Evolutionary conservation across 2,888 invertebrate species (phyloP), one percentile per base, ranked within the genome.

Genomic region (Venusia cambrica): DNA sequence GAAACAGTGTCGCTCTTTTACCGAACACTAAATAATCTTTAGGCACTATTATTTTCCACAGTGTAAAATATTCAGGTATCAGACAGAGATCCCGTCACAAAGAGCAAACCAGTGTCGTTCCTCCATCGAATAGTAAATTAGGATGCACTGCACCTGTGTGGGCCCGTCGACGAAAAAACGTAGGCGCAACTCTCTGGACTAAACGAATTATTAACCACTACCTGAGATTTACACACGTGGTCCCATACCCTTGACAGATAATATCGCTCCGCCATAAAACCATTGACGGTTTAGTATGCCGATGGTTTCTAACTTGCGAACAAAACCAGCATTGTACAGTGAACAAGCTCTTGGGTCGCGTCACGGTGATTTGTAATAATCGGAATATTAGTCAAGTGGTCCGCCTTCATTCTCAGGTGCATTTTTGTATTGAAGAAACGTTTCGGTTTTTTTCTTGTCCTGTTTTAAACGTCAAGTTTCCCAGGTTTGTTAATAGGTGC

Each of bases 391-490:
- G 81, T 81, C 72, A 83, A 81, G 81, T 80, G 73, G 77, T 71
- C 81, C 84, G 79, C 84, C 84, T 83, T 77, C 81, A 81, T 84
- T 81, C 84, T 85, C 85, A 85, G 85, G 84, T 85, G 85, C 84
- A 81, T 85, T 81, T 84, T 84, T 84, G 81, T 80, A 83, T 85
- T 73, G 75, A 76, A 74, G 77, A 69, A 77, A 73, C 79, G 70
- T 76, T 75, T 74, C 68, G 72, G 63, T 57, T 73, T 79, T 81
- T 81, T 80, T 75, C 73, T 79, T 77, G 67, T 72, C 73, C 62
- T 76, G 70, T 80, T 79, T 78, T 70, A 69, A 75, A 77, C 73
- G 73, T 77, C 69, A 75, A 70, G 72, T 78, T 78, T 80, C 73
- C 67, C 73, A 74, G 80, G 68, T 77, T 81, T 75, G 77, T 71